phyloP scores from a whole-genome alignment of 2,888 invertebrate species.

The Drosophila atroscutellata region DNA sequence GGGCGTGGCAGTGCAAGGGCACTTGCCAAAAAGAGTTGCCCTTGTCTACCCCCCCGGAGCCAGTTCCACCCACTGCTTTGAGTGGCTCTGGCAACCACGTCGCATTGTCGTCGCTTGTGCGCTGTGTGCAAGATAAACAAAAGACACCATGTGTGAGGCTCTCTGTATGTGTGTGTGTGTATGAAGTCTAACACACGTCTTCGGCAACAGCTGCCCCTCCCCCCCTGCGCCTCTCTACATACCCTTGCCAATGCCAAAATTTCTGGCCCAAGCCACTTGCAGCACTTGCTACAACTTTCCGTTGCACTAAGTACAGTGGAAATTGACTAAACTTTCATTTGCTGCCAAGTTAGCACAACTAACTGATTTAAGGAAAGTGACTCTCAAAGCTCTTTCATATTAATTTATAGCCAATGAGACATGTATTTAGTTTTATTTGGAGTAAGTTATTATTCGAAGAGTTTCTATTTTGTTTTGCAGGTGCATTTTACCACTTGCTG shows the following conservation, averaged over 20 bases:
- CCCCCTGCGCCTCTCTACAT: background rate
- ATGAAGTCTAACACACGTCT: constrained; percentile 64
- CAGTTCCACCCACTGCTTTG: constrained; percentile 28
- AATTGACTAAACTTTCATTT: constrained; percentile 5
- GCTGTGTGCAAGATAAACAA: constrained; percentile 71
- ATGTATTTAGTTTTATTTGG: background rate
- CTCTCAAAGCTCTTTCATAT: background rate
- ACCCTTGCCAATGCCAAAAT: constrained; percentile 6
- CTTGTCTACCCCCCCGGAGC: constrained; percentile 15
- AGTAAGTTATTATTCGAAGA: background rate
- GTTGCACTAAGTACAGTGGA: constrained; percentile 35
- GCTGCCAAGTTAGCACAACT: background rate
- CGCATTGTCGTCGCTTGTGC: constrained; percentile 64
- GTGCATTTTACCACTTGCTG: constrained; percentile 3
- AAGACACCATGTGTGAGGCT: constrained; percentile 58
- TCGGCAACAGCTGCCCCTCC: constrained; percentile 34
- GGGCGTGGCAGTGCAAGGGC: constrained; percentile 37
- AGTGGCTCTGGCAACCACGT: constrained; percentile 53
- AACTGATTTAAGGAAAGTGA: background rate
- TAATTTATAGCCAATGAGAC: background rate
- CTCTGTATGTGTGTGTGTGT: constrained; percentile 7
- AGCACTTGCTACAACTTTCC: constrained; percentile 22
- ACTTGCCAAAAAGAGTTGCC: constrained; percentile 68
- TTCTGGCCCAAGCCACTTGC: constrained; percentile 32
- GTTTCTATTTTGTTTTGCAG: background rate